Evolutionary conservation across 2,113 vertebrate species (phyloP).

Genomic region (Ochotona princeps): DNA sequence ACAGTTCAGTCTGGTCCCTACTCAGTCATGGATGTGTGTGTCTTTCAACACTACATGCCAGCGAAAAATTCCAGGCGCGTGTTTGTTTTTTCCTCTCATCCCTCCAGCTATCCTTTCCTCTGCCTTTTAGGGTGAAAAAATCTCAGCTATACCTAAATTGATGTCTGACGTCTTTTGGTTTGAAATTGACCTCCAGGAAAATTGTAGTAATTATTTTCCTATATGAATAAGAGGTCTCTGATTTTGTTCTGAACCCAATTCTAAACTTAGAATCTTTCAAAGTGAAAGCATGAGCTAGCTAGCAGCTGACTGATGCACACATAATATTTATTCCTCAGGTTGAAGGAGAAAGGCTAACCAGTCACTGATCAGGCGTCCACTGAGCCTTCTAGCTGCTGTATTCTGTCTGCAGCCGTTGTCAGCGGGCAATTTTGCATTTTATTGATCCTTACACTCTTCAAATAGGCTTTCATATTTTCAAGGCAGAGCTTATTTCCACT

Average conservation of each 20-base stretch:
- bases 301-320: not conserved
- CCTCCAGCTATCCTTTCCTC: not conserved
- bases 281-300: slow-evolving; percentile 31
- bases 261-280: slow-evolving; percentile 68
- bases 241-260: slow-evolving; percentile 41
- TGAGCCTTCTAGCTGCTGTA: not conserved
- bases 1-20: not conserved
- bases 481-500: not conserved
- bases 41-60: not conserved
- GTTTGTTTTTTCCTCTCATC: not conserved
- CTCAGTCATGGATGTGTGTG: not conserved
- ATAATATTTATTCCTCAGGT: not conserved
- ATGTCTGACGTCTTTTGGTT: slow-evolving; percentile 45
- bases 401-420: not conserved
- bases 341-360: not conserved
- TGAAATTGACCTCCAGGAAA: slow-evolving; percentile 48
- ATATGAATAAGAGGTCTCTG: slow-evolving; percentile 7
- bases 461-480: not conserved
- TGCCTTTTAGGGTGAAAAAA: slow-evolving; percentile 54
- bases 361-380: not conserved
- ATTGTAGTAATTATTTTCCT: not conserved
- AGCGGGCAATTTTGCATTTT: not conserved
- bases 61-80: slow-evolving; percentile 7
- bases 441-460: not conserved
- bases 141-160: slow-evolving; percentile 16